Base-by-base conservation (phyloP, 2,113 vertebrate species). In the Neogobius melanostomus region DNA sequence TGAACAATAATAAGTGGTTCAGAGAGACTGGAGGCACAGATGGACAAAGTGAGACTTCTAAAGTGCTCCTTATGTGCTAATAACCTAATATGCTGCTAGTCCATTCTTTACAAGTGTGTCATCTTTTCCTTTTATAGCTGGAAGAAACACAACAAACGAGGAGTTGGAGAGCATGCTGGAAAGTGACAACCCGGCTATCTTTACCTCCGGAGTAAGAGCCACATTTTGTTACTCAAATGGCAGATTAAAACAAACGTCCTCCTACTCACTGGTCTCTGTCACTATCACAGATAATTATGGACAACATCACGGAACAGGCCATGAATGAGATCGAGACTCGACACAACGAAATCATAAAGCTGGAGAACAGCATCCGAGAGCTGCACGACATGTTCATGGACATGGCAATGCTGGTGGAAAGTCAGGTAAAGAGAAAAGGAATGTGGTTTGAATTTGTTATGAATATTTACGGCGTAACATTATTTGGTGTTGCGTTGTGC, bases 321-420 rank as follows among this genome's bases (percentile, higher is more conserved):
- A 94, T 99, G 91, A 96, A 95, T 0, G 98, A 99, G 90, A 99
- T 99, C 0, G 95, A 99, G 88, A 98, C 96, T 0, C 92, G 96
- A 71, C 97, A 98, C 89, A 97, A 86, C 0, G 97, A 99, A 88
- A 99, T 99, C 87, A 97, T 99, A 85, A 98, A 97, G 75, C 89
- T 99, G 91, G 97, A 99, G 90, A 99, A 93, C 92, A 98, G 97
- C 88, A 97, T 99, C 89, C 93, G 96, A 0, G 98, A 99, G 88
- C 95, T 99, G 62, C 97, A 99, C 0, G 96, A 98, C 87, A 99
- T 99, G 98, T 99, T 99, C 89, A 95, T 96, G 95, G 97, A 99
- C 87, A 98, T 99, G 97, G 97, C 97, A 84, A 96, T 97, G 97
- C 89, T 99, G 52, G 97, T 99, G 82, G 98, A 99, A 89, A 99